Evolutionary conservation across 2,797 vertebrate genomes (phyloP).

Genomic region (Diplodus puntazzo): DNA sequence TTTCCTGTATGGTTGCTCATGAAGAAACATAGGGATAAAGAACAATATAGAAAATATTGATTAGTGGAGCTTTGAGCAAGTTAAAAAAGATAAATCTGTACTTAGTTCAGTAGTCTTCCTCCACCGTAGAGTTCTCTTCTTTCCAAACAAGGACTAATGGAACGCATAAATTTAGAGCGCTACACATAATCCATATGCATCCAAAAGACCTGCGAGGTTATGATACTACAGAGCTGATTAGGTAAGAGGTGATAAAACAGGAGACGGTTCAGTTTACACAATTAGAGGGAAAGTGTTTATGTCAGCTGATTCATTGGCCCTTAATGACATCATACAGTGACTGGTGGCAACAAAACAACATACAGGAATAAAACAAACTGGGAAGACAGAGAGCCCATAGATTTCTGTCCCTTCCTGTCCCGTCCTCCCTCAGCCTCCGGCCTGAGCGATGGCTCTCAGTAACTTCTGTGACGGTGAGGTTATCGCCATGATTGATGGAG

Average conservation of each 20-base stretch:
- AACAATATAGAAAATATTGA: not conserved
- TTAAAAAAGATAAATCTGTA: not conserved
- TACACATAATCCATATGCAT: not conserved
- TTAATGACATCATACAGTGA: slow-evolving; percentile 31
- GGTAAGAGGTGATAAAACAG: slow-evolving; percentile 34
- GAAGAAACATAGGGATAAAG: not conserved
- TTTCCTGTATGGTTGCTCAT: not conserved
- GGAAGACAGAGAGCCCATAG: slow-evolving; percentile 59
- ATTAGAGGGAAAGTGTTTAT: slow-evolving; percentile 31
- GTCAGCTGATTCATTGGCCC: slow-evolving; percentile 34
- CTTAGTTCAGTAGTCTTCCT: not conserved
- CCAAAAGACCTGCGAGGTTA: not conserved
- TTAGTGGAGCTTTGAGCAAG: not conserved
- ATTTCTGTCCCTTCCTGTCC: slow-evolving; percentile 48
- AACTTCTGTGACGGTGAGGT: slow-evolving; percentile 75
- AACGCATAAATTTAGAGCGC: not conserved
- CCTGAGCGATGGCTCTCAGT: slow-evolving; percentile 76
- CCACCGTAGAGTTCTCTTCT: not conserved
- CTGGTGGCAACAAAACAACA: slow-evolving; percentile 19
- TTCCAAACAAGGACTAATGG: not conserved
- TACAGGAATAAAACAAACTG: slow-evolving; percentile 27
- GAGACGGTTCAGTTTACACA: slow-evolving; percentile 26
- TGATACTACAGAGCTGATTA: slow-evolving; percentile 8
- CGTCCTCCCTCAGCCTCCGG: slow-evolving; percentile 22
- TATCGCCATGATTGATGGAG: slow-evolving; percentile 78